A percentile compares a stretch with the other conserved stretches of the same genome.
Conservation (phyloP, 2,888 invertebrate genomes). For the Cecidostiba fungosa region DNA sequence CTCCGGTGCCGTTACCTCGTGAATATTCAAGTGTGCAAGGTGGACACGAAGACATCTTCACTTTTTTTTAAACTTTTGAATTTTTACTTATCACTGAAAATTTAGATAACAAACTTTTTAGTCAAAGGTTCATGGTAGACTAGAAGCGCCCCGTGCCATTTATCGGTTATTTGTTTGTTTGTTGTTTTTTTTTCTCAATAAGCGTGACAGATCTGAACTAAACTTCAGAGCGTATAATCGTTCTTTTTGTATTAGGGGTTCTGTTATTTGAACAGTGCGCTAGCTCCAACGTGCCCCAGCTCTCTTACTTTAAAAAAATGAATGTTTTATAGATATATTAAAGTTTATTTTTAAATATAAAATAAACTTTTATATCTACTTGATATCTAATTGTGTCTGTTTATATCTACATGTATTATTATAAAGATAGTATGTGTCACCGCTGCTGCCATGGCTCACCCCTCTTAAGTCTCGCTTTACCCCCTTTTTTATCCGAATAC, state of each 20-base stretch:
- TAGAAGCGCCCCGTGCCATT: not conserved
- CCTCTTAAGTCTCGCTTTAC: too few species aligned
- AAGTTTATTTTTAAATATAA: too few species aligned
- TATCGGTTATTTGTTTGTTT: not conserved
- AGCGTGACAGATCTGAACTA: not conserved
- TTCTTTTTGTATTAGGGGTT: too few species aligned
- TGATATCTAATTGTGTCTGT: too few species aligned
- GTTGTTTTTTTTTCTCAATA: not conserved
- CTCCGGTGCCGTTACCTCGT: constrained; percentile 71
- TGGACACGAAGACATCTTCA: constrained; percentile 38
- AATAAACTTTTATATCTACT: too few species aligned
- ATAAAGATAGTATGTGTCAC: too few species aligned
- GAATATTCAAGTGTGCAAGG: constrained; percentile 71
- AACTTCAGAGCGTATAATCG: not conserved
- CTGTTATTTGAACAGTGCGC: too few species aligned
- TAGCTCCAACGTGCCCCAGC: not conserved
- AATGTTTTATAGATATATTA: too few species aligned
- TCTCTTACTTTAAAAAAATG: too few species aligned
- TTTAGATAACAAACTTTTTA: constrained; percentile 3
- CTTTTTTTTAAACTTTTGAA: constrained; percentile 20
- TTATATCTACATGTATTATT: too few species aligned
- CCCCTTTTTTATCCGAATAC: too few species aligned
- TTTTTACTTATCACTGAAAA: constrained; percentile 19
- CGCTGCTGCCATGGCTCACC: too few species aligned
- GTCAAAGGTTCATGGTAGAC: not conserved